Percentiles rank a stretch among this genome's conserved stretches.
These are phyloP conservation scores for Cyclophora punctaria DNA, from an alignment of 2,888 invertebrate genomes.

Conservation along the genomic window DNA sequence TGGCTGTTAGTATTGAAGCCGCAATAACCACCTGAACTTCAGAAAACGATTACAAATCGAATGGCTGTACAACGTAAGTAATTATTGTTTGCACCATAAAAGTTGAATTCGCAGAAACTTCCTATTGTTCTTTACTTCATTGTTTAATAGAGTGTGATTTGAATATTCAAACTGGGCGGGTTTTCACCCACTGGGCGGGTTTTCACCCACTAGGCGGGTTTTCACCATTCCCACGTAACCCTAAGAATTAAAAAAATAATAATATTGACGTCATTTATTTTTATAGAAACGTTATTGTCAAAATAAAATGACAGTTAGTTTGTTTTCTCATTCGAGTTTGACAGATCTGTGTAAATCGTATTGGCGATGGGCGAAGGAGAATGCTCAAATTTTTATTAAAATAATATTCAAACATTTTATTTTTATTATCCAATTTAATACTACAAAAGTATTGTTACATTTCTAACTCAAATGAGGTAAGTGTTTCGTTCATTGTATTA, in stretches of 20 bases:
- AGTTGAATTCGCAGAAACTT: constrained; percentile 9
- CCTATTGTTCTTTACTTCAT: constrained; percentile 14
- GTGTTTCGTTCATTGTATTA: constrained; percentile 2
- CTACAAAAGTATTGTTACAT: no score
- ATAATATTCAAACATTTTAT: no score
- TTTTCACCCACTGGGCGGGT: no score
- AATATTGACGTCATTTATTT: neutral
- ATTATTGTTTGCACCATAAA: constrained; percentile 1
- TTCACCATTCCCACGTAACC: no score
- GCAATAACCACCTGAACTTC: neutral
- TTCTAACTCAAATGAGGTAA: constrained; percentile 26
- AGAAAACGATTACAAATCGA: constrained; percentile 10
- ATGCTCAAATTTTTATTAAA: no score
- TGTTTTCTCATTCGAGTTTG: neutral
- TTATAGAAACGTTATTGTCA: no score
- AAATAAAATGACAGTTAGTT: neutral
- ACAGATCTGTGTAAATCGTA: neutral
- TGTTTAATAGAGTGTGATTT: neutral
- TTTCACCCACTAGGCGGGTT: no score
- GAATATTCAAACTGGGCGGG: no score
- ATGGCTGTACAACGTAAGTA: neutral
- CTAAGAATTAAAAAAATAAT: no score
- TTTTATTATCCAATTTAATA: no score
- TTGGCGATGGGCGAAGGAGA: no score
- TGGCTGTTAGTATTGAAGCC: no score